phyloP scores from a whole-genome alignment of 2,888 invertebrate genomes.

The Neoitamus cyanurus region DNA sequence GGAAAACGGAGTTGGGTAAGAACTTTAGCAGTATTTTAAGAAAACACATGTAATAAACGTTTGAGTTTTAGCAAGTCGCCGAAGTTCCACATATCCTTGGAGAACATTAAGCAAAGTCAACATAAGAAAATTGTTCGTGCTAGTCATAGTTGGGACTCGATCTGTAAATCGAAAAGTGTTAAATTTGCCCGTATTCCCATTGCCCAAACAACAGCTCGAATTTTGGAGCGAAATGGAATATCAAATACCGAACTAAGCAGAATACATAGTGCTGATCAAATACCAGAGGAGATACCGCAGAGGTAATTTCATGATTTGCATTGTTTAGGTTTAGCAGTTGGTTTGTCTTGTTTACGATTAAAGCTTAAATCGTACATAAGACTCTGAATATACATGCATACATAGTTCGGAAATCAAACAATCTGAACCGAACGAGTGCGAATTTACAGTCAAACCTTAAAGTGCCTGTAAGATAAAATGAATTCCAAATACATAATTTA shows the following conservation, averaged over 20 bases:
- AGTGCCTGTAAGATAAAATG: no score
- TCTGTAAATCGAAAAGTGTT: constrained; percentile 48
- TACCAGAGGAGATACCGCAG: constrained; percentile 23
- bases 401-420: no score
- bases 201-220: constrained; percentile 57
- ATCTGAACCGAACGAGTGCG: no score
- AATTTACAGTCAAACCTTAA: no score
- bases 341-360: no score
- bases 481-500: no score
- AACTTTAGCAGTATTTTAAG: neutral
- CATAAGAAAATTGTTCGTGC: constrained; percentile 51
- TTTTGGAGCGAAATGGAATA: constrained; percentile 58
- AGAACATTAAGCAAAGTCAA: constrained; percentile 47
- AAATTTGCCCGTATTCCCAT: constrained; percentile 57
- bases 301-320: neutral
- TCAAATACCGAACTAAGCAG: constrained; percentile 53
- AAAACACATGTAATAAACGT: neutral
- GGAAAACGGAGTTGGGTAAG: constrained; percentile 46
- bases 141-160: constrained; percentile 57
- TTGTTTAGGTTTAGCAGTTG: no score
- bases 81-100: constrained; percentile 52
- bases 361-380: no score
- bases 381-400: no score
- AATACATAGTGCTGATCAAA: constrained; percentile 33
- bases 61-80: constrained; percentile 40